phyloP scores from a whole-genome alignment of 2,888 invertebrate genomes.

The Diarsia mendica region DNA sequence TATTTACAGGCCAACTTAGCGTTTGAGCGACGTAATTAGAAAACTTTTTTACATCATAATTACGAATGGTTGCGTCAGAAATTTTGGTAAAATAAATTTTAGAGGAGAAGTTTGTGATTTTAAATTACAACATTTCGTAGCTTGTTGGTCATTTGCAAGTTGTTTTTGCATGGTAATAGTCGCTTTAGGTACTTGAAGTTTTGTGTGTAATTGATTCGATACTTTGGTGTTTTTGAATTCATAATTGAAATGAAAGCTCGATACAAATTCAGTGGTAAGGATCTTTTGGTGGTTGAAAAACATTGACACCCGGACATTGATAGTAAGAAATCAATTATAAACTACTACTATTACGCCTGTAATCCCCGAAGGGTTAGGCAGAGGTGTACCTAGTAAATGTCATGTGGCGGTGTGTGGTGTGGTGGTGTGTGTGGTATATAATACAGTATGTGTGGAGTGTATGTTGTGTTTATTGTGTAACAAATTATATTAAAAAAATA shows the following conservation, averaged over 20 bases:
- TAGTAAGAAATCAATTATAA: background rate
- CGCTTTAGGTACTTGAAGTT: conserved; percentile 10
- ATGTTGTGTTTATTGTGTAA: too few species aligned
- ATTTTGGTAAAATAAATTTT: conserved; percentile 62
- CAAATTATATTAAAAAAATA: too few species aligned
- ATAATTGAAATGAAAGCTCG: background rate
- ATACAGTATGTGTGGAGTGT: too few species aligned
- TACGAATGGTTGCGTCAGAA: conserved; percentile 65
- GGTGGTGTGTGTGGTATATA: too few species aligned
- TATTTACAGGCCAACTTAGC: conserved; percentile 72
- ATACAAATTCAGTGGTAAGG: background rate
- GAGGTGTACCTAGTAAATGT: too few species aligned
- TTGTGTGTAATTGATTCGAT: conserved; percentile 36
- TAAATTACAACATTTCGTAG: conserved; percentile 59
- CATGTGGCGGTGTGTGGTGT: too few species aligned
- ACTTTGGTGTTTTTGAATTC: background rate
- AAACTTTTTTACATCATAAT: conserved; percentile 73
- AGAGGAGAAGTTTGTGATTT: conserved; percentile 64
- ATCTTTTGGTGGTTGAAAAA: background rate
- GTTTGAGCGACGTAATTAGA: conserved; percentile 72
- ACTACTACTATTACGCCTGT: too few species aligned
- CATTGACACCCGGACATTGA: background rate
- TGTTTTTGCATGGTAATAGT: conserved; percentile 28
- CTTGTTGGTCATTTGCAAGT: conserved; percentile 56
- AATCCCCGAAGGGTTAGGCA: too few species aligned